These are phyloP conservation scores for Bombyx huttoni DNA, from an alignment of 2,888 invertebrate species.

Conservation along the genomic window DNA sequence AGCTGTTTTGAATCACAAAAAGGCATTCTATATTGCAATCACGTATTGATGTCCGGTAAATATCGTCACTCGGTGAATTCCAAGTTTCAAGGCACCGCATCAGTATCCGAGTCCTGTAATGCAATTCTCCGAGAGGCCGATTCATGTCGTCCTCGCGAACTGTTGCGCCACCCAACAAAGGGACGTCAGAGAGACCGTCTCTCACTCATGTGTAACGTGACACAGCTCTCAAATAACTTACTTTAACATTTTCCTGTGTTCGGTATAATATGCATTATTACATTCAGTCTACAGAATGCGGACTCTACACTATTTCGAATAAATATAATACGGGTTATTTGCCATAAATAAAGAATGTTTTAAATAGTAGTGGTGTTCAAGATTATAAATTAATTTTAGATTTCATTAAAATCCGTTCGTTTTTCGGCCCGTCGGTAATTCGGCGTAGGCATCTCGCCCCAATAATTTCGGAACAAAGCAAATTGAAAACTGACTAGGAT, in stretches of 20 bases:
- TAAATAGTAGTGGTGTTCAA: too few relatives aligned
- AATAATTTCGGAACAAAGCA: too few relatives aligned
- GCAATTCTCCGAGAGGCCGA: slow-evolving; percentile 19
- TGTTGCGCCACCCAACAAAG: slow-evolving; percentile 34
- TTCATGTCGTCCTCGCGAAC: slow-evolving; percentile 36
- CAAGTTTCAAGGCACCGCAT: slow-evolving; percentile 15
- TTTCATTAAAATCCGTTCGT: too few relatives aligned
- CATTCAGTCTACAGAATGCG: too few relatives aligned
- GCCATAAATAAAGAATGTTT: too few relatives aligned
- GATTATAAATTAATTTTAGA: too few relatives aligned
- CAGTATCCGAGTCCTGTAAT: slow-evolving; percentile 30
- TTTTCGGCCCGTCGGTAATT: too few relatives aligned
- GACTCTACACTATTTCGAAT: too few relatives aligned
- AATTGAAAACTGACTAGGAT: too few relatives aligned
- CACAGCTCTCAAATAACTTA: slow-evolving; percentile 43
- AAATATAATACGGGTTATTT: too few relatives aligned
- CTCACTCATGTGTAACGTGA: slow-evolving; percentile 37
- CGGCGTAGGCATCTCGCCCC: too few relatives aligned
- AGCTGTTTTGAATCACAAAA: not conserved
- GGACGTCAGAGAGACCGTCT: slow-evolving; percentile 39
- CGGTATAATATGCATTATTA: not conserved
- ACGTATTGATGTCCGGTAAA: slow-evolving; percentile 15
- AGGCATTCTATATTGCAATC: slow-evolving; percentile 6
- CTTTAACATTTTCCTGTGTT: slow-evolving; percentile 49
- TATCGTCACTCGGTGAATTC: slow-evolving; percentile 12